phyloP scores from a whole-genome alignment of 2,113 vertebrate species.

The Callorhinus ursinus region DNA sequence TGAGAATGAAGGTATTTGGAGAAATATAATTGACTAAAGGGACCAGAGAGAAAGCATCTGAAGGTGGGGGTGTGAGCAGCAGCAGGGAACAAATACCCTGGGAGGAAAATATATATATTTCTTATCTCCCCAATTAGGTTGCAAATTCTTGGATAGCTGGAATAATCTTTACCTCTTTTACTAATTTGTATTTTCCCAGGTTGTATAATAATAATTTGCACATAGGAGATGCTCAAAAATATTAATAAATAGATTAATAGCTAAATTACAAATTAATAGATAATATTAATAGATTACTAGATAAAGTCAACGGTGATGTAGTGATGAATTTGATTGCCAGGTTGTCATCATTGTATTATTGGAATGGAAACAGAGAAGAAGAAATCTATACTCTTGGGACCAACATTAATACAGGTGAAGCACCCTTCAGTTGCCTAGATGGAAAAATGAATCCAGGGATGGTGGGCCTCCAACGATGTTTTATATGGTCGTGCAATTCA shows the following conservation, averaged over 20 bases:
- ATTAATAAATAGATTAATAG: slow-evolving; percentile 39
- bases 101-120: neutral
- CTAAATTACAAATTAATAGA: neutral
- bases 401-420: neutral
- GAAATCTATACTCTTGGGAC: neutral
- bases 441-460: neutral
- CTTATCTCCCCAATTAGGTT: slow-evolving; percentile 50
- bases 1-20: neutral
- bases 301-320: neutral
- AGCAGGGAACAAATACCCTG: neutral
- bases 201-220: neutral
- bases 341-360: neutral
- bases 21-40: neutral
- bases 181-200: neutral
- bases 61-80: neutral
- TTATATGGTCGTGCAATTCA: neutral
- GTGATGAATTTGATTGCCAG: slow-evolving; percentile 5
- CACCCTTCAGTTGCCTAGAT: neutral
- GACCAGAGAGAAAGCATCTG: neutral
- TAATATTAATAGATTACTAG: neutral
- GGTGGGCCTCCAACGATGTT: neutral
- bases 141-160: slow-evolving; percentile 35
- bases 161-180: slow-evolving; percentile 37
- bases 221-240: neutral
- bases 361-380: neutral